A percentile compares a stretch with the other conserved stretches of the same genome.
These are phyloP conservation scores for Symphodus melops DNA, from an alignment of 2,113 vertebrate genomes.

Conservation along the genomic window DNA sequence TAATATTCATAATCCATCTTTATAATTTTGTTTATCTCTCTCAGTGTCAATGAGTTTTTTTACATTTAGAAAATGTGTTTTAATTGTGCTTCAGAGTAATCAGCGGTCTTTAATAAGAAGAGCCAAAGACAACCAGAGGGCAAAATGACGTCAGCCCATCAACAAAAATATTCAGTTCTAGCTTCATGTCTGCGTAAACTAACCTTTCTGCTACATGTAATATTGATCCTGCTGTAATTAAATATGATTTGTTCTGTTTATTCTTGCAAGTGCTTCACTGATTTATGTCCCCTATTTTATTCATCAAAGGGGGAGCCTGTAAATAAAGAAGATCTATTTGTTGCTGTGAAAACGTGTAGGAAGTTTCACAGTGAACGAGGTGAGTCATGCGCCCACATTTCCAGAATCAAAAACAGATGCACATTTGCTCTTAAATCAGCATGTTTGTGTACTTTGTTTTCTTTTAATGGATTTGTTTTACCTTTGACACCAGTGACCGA, in stretches of 20 bases:
- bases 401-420: background rate
- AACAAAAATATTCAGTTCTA: conserved; percentile 24
- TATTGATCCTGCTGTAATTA: background rate
- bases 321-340: conserved; percentile 89
- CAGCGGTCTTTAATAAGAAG: conserved; percentile 2
- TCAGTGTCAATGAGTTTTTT: background rate
- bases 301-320: conserved; percentile 87
- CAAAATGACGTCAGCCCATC: conserved; percentile 37
- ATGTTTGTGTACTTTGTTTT: conserved; percentile 12
- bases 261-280: conserved; percentile 6
- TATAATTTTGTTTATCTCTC: background rate
- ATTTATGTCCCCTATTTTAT: conserved; percentile 18
- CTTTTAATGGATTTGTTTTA: conserved; percentile 43
- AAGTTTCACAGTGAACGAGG: conserved; percentile 95
- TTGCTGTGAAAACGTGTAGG: conserved; percentile 96
- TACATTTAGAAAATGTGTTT: conserved; percentile 1
- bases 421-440: conserved; percentile 3
- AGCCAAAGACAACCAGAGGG: conserved; percentile 11
- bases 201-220: conserved; percentile 1
- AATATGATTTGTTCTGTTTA: conserved; percentile 10
- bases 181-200: conserved; percentile 28
- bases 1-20: background rate
- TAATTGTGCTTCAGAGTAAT: conserved; percentile 6
- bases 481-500: conserved; percentile 33
- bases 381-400: conserved; percentile 78